A percentile compares a stretch with the other conserved stretches of the same genome.
phyloP scores from a whole-genome alignment of 2,113 vertebrate genomes.

The Salvator merianae region DNA sequence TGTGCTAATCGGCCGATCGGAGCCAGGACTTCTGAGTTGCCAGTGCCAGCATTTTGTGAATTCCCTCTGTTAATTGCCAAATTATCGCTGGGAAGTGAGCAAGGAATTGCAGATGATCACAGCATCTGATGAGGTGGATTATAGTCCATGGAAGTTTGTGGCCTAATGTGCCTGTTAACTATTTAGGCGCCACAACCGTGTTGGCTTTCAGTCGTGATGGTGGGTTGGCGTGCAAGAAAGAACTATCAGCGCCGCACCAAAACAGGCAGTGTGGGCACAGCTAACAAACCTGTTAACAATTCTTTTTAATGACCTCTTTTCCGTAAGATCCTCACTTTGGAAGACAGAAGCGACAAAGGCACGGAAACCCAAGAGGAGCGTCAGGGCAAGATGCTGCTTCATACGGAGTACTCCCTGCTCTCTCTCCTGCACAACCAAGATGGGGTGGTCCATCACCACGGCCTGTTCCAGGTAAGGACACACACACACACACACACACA shows the following conservation, averaged over 20 bases:
- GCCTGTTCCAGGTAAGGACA: conserved; percentile 92
- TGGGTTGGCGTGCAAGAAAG: too few species aligned
- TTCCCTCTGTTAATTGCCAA: too few species aligned
- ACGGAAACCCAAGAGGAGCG: conserved; percentile 95
- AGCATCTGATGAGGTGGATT: too few species aligned
- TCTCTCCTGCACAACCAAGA: conserved; percentile 96
- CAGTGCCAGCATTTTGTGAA: too few species aligned
- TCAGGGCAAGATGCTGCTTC: conserved; percentile 98
- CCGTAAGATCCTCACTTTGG: conserved; percentile 92
- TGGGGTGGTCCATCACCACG: conserved; percentile 96
- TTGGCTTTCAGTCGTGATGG: background rate
- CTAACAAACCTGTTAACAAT: background rate
- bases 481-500: too few species aligned
- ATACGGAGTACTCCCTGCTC: conserved; percentile 95
- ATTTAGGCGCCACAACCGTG: too few species aligned
- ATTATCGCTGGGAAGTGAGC: too few species aligned
- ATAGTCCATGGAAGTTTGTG: too few species aligned
- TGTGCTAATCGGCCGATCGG: too few species aligned
- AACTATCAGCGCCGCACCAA: background rate
- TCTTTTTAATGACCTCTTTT: conserved; percentile 7
- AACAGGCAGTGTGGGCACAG: background rate
- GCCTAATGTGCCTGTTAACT: too few species aligned
- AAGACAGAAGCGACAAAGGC: conserved; percentile 88
- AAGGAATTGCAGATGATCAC: too few species aligned
- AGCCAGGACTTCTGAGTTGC: too few species aligned